Evolutionary conservation across 1,140 invertebrate species (phyloP), one percentile per base, ranked within the genome.

Genomic region (Pseudomyrmex gracilis): DNA sequence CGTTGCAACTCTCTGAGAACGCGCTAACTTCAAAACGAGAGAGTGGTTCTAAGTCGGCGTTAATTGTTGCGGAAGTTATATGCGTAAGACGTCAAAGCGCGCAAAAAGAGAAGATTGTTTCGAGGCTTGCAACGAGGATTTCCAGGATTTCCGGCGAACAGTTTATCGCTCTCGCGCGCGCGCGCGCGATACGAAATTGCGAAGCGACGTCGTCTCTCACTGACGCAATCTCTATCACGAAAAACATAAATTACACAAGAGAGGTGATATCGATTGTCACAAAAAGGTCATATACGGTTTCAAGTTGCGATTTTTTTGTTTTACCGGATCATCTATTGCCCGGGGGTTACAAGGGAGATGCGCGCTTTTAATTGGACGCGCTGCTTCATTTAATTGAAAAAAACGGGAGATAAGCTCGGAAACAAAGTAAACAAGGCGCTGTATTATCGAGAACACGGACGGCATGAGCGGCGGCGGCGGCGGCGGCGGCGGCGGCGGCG

Each of bases 351-450:
- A 20, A 45, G 55, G 58, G 63, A 53, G 20, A 71, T 34, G 76
- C 76, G 66, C 66, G 43, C 67, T 80, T 80, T 80, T 80, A 80
- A 80, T 80, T 80, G 66, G 53, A 80, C 66, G 66, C 47, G 73
- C 1, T 12, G 73, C 76, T 71, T 70, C 76, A 70, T 80, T 80
- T 80, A 80, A 80, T 71, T 80, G 76, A 80, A 80, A 78, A 68
- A 58, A 77, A 51, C 43, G 5, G 20, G 10, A 60, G 53, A 80
- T 80, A 80, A 80, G 66, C 43, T 80, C 10, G 12, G 53, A 24
- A 49, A 78, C 20, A 20, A 34, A 34, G 76, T 78, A 78, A 78
- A 80, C 76, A 80, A 80, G 64, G 64, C 53, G 43, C 53, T 20
- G 49, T 49, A 80, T 80, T 80, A 80, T 80, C 53, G 76, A 49